phyloP scores from a whole-genome alignment of 2,888 invertebrate genomes.

The Leptinotarsa tumamoca region DNA sequence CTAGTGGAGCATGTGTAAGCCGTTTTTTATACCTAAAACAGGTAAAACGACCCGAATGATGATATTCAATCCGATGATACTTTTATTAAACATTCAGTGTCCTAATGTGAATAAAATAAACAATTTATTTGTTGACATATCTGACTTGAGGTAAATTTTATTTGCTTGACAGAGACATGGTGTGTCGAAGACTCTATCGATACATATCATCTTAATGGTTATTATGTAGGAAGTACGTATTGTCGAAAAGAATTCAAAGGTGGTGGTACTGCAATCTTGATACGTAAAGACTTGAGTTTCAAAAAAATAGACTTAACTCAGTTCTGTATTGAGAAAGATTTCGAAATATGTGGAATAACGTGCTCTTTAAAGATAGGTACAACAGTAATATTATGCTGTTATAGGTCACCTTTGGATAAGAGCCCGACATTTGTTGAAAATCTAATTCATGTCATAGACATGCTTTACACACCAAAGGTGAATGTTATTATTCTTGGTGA shows the following conservation, averaged over 20 bases:
- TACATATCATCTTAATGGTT: not conserved
- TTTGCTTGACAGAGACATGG: slow-evolving; percentile 16
- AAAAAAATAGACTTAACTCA: slow-evolving; percentile 7
- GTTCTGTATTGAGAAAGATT: slow-evolving; percentile 17
- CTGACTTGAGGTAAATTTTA: not conserved
- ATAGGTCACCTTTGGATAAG: slow-evolving; percentile 13
- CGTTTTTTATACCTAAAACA: too few relatives aligned
- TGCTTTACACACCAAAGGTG: not conserved
- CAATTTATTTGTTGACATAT: not conserved
- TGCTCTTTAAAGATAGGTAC: not conserved
- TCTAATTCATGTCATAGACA: not conserved
- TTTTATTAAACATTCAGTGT: too few relatives aligned
- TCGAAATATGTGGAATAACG: slow-evolving; percentile 17
- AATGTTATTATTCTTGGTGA: not conserved
- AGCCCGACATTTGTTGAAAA: not conserved
- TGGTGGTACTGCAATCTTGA: slow-evolving; percentile 16
- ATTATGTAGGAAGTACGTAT: slow-evolving; percentile 6
- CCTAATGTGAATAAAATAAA: not conserved
- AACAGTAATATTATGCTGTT: slow-evolving; percentile 16
- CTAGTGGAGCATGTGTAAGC: too few relatives aligned
- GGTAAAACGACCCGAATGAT: too few relatives aligned
- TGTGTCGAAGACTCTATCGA: not conserved
- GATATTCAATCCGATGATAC: too few relatives aligned
- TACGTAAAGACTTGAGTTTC: slow-evolving; percentile 1
- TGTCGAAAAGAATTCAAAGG: slow-evolving; percentile 7